These are phyloP conservation scores for Lysandra coridon DNA, from an alignment of 2,888 invertebrate genomes.

Conservation along the genomic window DNA sequence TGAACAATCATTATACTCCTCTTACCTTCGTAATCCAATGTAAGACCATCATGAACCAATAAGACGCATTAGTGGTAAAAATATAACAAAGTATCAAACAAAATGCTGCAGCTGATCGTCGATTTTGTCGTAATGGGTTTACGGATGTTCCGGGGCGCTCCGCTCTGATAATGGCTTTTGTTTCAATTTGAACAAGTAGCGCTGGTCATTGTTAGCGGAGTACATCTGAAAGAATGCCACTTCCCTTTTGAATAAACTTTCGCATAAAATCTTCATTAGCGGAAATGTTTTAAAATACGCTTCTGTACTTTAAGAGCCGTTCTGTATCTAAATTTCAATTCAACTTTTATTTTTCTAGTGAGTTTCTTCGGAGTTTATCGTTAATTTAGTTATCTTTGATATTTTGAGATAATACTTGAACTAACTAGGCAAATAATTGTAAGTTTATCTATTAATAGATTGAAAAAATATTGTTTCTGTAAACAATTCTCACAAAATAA, in stretches of 20 bases:
- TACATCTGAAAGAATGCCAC: constrained; percentile 38
- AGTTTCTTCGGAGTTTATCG: not conserved
- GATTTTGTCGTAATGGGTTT: constrained; percentile 47
- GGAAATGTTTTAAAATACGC: constrained; percentile 39
- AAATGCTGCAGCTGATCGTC: constrained; percentile 40
- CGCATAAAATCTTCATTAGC: constrained; percentile 46
- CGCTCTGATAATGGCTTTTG: constrained; percentile 49
- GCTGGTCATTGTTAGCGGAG: constrained; percentile 41
- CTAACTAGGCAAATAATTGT: too few species aligned
- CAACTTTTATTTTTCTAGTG: constrained; percentile 15
- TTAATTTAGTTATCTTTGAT: not conserved
- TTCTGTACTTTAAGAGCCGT: constrained; percentile 29
- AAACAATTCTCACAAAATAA: too few species aligned
- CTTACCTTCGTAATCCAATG: not conserved
- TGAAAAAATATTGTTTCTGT: too few species aligned
- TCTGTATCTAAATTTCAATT: constrained; percentile 28
- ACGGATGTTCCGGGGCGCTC: constrained; percentile 44
- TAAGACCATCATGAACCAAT: not conserved
- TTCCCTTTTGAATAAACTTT: constrained; percentile 43
- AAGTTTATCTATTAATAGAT: too few species aligned
- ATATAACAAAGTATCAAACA: not conserved
- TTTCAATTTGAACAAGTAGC: constrained; percentile 47
- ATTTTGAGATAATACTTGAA: too few species aligned
- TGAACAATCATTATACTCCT: too few species aligned
- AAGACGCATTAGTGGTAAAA: not conserved